phyloP scores from a whole-genome alignment of 2,888 invertebrate genomes.

The Parnassius orleans region DNA sequence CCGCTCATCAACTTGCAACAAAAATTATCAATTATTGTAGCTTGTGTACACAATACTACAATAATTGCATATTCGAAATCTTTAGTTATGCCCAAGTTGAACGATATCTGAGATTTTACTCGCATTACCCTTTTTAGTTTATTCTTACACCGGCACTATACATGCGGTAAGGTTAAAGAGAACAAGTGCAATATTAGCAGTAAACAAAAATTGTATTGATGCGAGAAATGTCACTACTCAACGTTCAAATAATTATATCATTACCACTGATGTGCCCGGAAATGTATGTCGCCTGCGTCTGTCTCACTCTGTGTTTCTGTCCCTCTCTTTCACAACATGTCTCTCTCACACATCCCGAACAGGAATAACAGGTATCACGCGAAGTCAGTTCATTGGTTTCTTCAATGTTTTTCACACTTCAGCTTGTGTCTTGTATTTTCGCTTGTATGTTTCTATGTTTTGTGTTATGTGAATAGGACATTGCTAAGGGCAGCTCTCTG shows the following conservation, averaged over 20 bases:
- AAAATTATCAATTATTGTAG: too few species aligned
- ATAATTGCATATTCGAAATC: too few species aligned
- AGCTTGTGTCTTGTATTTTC: conserved; percentile 71
- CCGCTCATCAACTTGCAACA: too few species aligned
- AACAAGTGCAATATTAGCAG: background rate
- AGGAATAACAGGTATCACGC: conserved; percentile 80
- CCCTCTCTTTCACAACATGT: conserved; percentile 77
- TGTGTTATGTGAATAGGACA: background rate
- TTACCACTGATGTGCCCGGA: conserved; percentile 24
- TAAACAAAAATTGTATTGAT: background rate
- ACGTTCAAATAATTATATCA: conserved; percentile 11
- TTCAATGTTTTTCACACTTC: conserved; percentile 51
- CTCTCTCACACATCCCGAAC: conserved; percentile 75
- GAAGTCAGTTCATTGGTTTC: conserved; percentile 49
- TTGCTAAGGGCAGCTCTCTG: conserved; percentile 2
- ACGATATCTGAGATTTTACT: too few species aligned
- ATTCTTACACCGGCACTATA: too few species aligned
- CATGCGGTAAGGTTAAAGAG: too few species aligned
- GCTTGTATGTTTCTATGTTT: conserved; percentile 43
- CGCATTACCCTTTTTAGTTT: too few species aligned
- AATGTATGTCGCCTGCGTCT: conserved; percentile 73
- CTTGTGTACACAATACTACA: too few species aligned
- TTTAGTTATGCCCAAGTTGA: too few species aligned
- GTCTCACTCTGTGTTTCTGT: conserved; percentile 80
- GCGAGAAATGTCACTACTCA: conserved; percentile 6